Percentiles rank a stretch among this genome's conserved stretches.
These are phyloP conservation scores for Rhizomys pruinosus DNA, from an alignment of 2,113 vertebrate genomes.

Conservation along the genomic window DNA sequence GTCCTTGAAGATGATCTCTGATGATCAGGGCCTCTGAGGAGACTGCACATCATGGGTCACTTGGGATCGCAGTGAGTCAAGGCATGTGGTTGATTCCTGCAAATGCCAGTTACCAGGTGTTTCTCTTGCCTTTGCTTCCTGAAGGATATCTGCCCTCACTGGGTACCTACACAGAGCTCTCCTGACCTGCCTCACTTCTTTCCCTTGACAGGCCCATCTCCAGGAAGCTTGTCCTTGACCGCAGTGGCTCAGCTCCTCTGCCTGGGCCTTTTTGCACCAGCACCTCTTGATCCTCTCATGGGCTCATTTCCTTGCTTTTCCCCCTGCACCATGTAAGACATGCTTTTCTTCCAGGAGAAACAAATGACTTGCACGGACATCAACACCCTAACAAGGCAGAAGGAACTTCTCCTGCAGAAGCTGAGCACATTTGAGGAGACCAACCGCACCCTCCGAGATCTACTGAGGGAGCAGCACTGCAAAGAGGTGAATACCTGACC, in stretches of 20 bases:
- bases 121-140: not conserved
- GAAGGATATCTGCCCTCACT: not conserved
- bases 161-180: not conserved
- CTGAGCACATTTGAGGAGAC: conserved; percentile 93
- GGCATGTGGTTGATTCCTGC: conserved; percentile 47
- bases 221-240: not conserved
- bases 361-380: conserved; percentile 89
- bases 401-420: conserved; percentile 93
- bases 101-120: conserved; percentile 37
- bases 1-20: conserved; percentile 64
- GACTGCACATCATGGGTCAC: conserved; percentile 64
- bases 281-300: not conserved
- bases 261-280: not conserved
- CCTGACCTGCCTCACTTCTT: not conserved
- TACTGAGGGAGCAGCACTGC: conserved; percentile 91
- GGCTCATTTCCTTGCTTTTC: not conserved
- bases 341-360: conserved; percentile 85
- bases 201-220: not conserved
- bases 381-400: conserved; percentile 88
- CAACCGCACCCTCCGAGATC: conserved; percentile 90
- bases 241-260: not conserved
- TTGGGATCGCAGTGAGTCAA: conserved; percentile 61
- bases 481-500: conserved; percentile 87
- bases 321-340: not conserved
- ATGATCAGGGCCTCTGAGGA: conserved; percentile 56